Evolutionary conservation across 2,888 invertebrate species (phyloP).

Genomic region (Bugulina stolonifera): DNA sequence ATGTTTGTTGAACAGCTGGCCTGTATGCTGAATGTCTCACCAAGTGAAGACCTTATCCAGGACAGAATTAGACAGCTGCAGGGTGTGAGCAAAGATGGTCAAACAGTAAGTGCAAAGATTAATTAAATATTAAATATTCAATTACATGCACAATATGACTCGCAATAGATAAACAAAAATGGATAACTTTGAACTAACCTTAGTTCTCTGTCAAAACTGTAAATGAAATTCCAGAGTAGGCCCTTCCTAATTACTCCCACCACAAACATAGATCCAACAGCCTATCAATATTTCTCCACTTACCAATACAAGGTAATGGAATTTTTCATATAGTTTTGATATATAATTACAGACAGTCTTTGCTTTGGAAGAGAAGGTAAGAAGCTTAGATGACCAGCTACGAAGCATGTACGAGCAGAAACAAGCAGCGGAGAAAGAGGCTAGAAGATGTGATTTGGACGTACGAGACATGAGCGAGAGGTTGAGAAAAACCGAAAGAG

Average conservation of each 20-base stretch:
- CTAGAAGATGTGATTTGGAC: slow-evolving; percentile 70
- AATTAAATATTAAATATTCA: too few relatives aligned
- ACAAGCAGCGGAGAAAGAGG: slow-evolving; percentile 62
- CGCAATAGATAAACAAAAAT: too few relatives aligned
- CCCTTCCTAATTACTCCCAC: too few relatives aligned
- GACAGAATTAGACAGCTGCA: slow-evolving; percentile 37
- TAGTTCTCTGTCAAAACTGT: too few relatives aligned
- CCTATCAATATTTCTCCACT: too few relatives aligned
- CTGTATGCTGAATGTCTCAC: slow-evolving; percentile 38
- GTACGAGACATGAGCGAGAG: slow-evolving; percentile 68
- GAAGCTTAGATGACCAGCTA: slow-evolving; percentile 67
- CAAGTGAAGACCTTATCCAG: slow-evolving; percentile 43
- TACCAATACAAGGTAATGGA: too few relatives aligned
- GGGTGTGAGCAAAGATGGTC: slow-evolving; percentile 36
- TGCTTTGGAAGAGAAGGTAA: slow-evolving; percentile 67
- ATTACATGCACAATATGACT: too few relatives aligned
- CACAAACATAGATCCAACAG: too few relatives aligned
- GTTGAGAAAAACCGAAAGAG: slow-evolving; percentile 72
- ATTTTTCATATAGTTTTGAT: too few relatives aligned
- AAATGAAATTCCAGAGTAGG: too few relatives aligned
- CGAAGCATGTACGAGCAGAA: slow-evolving; percentile 64
- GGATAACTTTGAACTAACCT: too few relatives aligned
- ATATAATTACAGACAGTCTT: slow-evolving; percentile 42
- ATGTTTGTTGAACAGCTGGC: slow-evolving; percentile 46
- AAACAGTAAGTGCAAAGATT: slow-evolving; percentile 35